phyloP scores from a whole-genome alignment of 2,888 invertebrate genomes.

The Polydrusus pterygomalis region DNA sequence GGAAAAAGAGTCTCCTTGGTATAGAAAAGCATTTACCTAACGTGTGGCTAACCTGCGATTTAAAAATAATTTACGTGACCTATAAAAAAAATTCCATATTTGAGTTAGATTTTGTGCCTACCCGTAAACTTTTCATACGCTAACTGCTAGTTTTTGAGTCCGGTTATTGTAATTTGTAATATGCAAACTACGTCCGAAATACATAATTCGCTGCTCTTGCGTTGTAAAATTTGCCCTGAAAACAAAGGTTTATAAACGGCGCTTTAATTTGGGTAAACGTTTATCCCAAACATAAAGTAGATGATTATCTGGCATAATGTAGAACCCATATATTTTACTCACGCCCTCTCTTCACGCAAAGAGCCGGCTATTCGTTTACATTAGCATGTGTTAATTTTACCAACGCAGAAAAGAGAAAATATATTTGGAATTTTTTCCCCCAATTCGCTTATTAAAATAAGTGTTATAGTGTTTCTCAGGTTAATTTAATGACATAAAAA shows the following conservation, averaged over 20 bases:
- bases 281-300: conserved; percentile 71
- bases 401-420: conserved; percentile 31
- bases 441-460: too few relatives aligned
- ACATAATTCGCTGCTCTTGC: conserved; percentile 22
- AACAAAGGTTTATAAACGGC: conserved; percentile 63
- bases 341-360: conserved; percentile 64
- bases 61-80: too few relatives aligned
- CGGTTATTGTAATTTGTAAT: conserved; percentile 19
- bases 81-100: too few relatives aligned
- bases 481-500: too few relatives aligned
- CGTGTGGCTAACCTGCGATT: too few relatives aligned
- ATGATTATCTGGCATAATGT: conserved; percentile 69
- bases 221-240: conserved; percentile 32
- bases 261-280: conserved; percentile 70
- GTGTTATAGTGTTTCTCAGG: too few relatives aligned
- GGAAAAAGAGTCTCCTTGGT: too few relatives aligned
- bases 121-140: neutral
- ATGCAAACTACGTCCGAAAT: conserved; percentile 25
- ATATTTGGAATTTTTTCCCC: neutral
- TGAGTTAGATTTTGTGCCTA: too few relatives aligned
- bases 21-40: too few relatives aligned
- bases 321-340: conserved; percentile 67
- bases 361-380: conserved; percentile 39
- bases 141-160: neutral
- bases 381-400: conserved; percentile 54